Base-by-base conservation (phyloP, 2,888 invertebrate species). In the Limnephilus rhombicus region DNA sequence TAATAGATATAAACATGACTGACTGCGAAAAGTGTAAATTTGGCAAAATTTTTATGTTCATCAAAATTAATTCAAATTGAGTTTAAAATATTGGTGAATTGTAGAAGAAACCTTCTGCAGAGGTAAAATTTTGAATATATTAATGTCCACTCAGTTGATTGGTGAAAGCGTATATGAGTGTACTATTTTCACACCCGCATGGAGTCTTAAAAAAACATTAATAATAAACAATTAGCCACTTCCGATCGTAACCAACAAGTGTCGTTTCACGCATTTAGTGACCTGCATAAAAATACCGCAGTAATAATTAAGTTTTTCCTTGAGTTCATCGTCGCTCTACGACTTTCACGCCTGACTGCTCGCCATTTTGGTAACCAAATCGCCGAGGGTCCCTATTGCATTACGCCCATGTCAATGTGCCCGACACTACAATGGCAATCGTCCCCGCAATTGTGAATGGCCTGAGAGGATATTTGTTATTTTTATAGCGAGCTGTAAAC, bases 401-500 rank as follows among this genome's bases (percentile, higher is more conserved):
- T 29, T 82, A 34, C 83, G 68, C 88, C 80, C 90, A n/a, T 53
- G 88, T 29, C 88, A 41, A 45, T 83, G 45, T 86, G 37, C 45
- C 45, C 86, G 45, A 37, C 68, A 29, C 45, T 45, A 89, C 88
- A 89, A 89, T 89, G 88, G 86, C 68, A 68, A 68, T 68, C 85
- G 85, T 18, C 31, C 29, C 34, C 80, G 80, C 88, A 80, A 41
- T 89, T 80, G 88, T 89, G 88, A 89, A 89, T 80, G 80, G 80
- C 68, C 53, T 34, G 37, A 37, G 92, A 92, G 49, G 85, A 85
- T 80, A 82, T 90, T 85, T 89, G 92, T 91, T 92, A 90, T 87
- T 91, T 92, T 92, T 90, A 92, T 90, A 91, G 92, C 92, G 90
- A 80, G 90, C 91, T 89, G 49, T 86, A 81, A 87, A 91, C 31